Evolutionary conservation across 2,797 vertebrate genomes (phyloP), one percentile per base, ranked within the genome.

Genomic region (Emys orbicularis): DNA sequence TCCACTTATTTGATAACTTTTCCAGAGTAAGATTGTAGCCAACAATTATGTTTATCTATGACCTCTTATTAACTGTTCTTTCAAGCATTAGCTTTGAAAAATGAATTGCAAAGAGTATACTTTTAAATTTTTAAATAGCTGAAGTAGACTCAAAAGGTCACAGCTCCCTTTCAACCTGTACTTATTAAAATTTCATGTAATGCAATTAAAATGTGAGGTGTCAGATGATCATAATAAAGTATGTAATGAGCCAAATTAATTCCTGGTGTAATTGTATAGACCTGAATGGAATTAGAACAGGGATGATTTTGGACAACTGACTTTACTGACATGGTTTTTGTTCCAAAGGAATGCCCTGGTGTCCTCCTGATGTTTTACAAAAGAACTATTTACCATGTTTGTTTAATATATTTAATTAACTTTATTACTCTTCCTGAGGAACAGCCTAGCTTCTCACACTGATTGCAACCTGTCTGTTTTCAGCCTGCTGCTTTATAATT

Each of bases 181-280:
- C 21, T 89, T 96, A 92, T 88, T 96, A 97, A 97, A 92, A 95
- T 93, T 96, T 95, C 41, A 90, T 90, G 10, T 59, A 84, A 91
- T 90, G 44, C 41, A 93, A 95, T 95, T 97, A 96, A 97, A 97
- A 92, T 91, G 6, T 89, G 81, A 94, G 79, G n/a, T 94, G 53
- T 82, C 18, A 90, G 84, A 80, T 94, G 44, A 92, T 96, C 83
- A 89, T 87, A 94, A 3, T 76, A 92, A 90, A 96, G 47, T 47
- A 84, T n/a, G 89, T 92, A 97, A 95, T 41, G 54, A 94, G n/a
- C 4, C 50, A 95, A 96, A 90, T 89, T 86, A 91, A 31, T 94
- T 65, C 25, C 68, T 80, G 31, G 25, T 86, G 34, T 41, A 50
- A 85, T 94, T 96, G 94, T 87, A 90, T 80, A 92, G 23, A 52